Base-by-base conservation (phyloP, 2,888 invertebrate genomes). In the Apantesis nais region DNA sequence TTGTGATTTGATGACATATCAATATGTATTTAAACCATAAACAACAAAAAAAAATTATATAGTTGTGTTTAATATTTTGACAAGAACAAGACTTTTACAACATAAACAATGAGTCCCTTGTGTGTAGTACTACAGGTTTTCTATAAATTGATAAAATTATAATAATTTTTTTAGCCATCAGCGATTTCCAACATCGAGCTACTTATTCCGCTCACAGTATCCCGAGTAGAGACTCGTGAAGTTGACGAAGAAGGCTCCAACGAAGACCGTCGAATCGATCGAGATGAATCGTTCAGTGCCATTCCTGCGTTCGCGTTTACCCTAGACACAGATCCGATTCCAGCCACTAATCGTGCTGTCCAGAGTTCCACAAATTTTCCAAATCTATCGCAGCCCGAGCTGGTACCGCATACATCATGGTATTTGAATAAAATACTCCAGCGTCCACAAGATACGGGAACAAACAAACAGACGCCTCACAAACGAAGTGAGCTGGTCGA, bases 261-360 rank as follows among this genome's bases (percentile, higher is more conserved):
- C 16, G 48, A 67, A 19, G 34, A 61, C 0, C 61, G 7, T 0
- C 14, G 14, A 19, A 16, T 25, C n/a, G 70, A 70, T 48, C 65
- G 61, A 16, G 66, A 66, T 29, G 65, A 70, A 12, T 48, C 61
- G 1, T 70, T 39, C 39, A 70, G 65, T n/a, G 34, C 52, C 3
- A 70, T 70, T 8, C 70, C 70, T 61, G 61, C 61, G 34, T 66
- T 31, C 19, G 65, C 65, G 2, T 70, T 70, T 37, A 44, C 19
- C 0, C 60, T 66, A 0, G 70, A 70, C 44, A 34, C 31, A 11
- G 64, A 64, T 22, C 5, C 64, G 5, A 11, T 55, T 29, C 12
- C 25, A 3, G 39, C 0, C 39, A 9, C 2, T 16, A 7, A 39
- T 0, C 55, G 29, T 8, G 9, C n/a, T 22, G 58, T 16, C 5